Evolutionary conservation across 2,888 invertebrate genomes (phyloP).

Genomic region (Pandemis heparana): DNA sequence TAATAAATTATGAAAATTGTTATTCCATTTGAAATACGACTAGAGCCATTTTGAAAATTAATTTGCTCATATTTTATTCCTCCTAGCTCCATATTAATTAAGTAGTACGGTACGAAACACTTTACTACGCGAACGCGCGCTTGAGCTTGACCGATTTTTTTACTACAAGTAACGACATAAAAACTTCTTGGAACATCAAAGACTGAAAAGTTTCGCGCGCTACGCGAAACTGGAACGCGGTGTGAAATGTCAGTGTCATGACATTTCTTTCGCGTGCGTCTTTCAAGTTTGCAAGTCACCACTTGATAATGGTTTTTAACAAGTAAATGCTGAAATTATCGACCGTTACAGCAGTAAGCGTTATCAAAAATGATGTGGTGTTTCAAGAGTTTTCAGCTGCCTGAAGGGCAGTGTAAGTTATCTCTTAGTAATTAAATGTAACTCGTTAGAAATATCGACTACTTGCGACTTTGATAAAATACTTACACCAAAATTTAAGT

Average conservation of each 20-base stretch:
- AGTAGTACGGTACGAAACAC: too few species aligned
- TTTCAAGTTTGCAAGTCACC: background rate
- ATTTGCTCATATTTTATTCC: too few species aligned
- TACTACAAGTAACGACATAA: background rate
- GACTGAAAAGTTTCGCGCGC: background rate
- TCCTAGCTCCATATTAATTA: too few species aligned
- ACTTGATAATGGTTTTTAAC: background rate
- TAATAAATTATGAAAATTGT: too few species aligned
- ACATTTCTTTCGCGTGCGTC: background rate
- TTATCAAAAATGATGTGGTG: slow-evolving; percentile 4
- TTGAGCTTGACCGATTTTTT: too few species aligned
- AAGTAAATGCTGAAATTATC: background rate
- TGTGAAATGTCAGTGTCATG: background rate
- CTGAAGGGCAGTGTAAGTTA: slow-evolving; percentile 13
- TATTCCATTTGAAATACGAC: too few species aligned
- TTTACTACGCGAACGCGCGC: too few species aligned
- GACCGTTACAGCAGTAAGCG: background rate
- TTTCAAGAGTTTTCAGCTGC: slow-evolving; percentile 3
- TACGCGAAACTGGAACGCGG: background rate
- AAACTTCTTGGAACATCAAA: background rate
- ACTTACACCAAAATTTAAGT: too few species aligned
- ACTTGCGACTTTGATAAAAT: background rate
- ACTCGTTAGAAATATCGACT: background rate
- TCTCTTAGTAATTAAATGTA: background rate
- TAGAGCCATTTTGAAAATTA: too few species aligned